Base-by-base conservation (phyloP, 64 coral and sea anemone species). In the Montipora capricornis region DNA sequence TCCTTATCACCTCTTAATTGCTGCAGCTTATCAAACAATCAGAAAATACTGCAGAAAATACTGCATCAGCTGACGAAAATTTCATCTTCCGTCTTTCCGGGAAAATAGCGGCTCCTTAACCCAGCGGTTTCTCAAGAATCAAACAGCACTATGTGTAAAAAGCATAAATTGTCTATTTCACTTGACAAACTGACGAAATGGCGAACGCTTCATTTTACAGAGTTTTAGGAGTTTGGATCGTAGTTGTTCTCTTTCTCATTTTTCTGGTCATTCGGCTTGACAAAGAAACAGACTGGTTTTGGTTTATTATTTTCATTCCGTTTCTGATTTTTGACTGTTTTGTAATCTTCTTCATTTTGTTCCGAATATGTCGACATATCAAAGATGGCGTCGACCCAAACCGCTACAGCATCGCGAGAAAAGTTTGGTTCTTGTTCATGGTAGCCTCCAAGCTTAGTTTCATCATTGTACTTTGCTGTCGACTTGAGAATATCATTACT, bases 251-350 rank as follows among this genome's bases (percentile, higher is more conserved):
- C 1, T 96, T 96, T 87, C 64, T 94, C 1, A 96, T 99, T 67
- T 99, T 94, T 64, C 86, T 99, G 7, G 95, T 96, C 4, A 85
- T 99, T 50, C 94, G 95, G 19, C 61, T 96, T 55, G 95, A 99
- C 74, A 93, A 76, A 78, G 78, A 99, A 84, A 99, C 92, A 1
- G 24, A 89, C 9, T 96, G 95, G 98, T 83, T 93, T 71, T 99
- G 92, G 91, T 99, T 96, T 81, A 89, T 99, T 58, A 89, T 99
- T 55, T 96, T 99, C 51, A 99, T 96, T 53, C 98, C 98, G 2
- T 75, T 96, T 10, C 89, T 96, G 44, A 76, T 95, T 9, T 99
- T 96, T 49, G 89, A 96, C 77, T 83, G 93, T 61, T 37, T 90
- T 19, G 49, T 94, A 49, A 89, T 99, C 2, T 57, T 84, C 48